Evolutionary conservation across 2,797 vertebrate genomes (phyloP), one percentile per base, ranked within the genome.

Genomic region (Holocentrus rufus): DNA sequence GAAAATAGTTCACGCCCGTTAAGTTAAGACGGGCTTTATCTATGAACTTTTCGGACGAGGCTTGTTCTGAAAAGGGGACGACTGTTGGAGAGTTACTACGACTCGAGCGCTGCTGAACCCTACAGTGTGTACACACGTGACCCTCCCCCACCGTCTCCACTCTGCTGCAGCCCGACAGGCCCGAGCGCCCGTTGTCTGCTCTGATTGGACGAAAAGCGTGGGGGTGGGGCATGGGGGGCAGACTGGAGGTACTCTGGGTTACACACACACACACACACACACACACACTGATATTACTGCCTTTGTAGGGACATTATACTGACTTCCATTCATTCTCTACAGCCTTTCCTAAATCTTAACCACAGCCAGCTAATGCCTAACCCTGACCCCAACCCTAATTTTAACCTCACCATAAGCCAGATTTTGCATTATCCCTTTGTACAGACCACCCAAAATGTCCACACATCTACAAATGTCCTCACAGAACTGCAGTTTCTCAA

Each of bases 81-180:
- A 88, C 86, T 85, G 74, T 47, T 36, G 55, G 70, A 82, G 80
- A 83, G 82, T 89, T 93, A 94, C 93, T 93, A 93, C 92, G 76
- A 82, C 84, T 80, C 84, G 83, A 88, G 91, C 82, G 92, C 86
- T 87, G 83, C 91, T 22, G 65, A 83, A 72, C 91, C 76, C 92
- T 36, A 67, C 89, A 70, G 70, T 92, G 94, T 93, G 91, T 93
- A 88, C 91, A 92, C 95, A 93, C 94, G 95, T 95, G 95, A 95
- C 93, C 87, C 92, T 92, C 92, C 94, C 93, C 93, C 90, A 90
- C 87, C 13, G 60, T 58, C 79, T 78, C 54, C 64, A 75, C 65
- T 25, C 22, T 53, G 23, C 61, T 20, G 50, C 66, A 44, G 42
- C 13, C 42, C 4, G 14, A 4, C 13, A 15, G 18, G 59, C 90